These are phyloP conservation scores for Apocheima hispidaria DNA, from an alignment of 2,888 invertebrate species.

Conservation along the genomic window DNA sequence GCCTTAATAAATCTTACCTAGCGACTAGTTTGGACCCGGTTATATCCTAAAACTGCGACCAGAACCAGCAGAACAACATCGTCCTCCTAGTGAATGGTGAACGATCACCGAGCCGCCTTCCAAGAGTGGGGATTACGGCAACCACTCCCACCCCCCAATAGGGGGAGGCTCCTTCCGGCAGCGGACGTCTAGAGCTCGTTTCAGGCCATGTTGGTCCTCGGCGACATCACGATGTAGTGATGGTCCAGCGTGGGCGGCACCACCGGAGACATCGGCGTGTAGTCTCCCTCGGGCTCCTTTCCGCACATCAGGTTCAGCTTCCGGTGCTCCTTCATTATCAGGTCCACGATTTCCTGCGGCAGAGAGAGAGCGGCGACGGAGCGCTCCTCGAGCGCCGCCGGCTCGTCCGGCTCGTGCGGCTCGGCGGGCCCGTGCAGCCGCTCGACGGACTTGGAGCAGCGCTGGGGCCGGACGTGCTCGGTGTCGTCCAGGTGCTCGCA, in stretches of 20 bases:
- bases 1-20: conserved; percentile 12
- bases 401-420: conserved; percentile 59
- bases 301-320: conserved; percentile 60
- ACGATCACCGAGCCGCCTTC: too few relatives aligned
- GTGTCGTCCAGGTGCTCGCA: conserved; percentile 79
- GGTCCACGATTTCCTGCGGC: conserved; percentile 75
- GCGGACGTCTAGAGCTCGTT: too few relatives aligned
- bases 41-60: too few relatives aligned
- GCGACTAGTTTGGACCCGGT: too few relatives aligned
- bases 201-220: conserved; percentile 71
- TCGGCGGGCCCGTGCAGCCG: conserved; percentile 65
- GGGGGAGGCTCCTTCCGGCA: too few relatives aligned
- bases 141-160: too few relatives aligned
- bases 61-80: too few relatives aligned
- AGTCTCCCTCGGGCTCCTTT: conserved; percentile 67
- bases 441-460: conserved; percentile 78
- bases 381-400: conserved; percentile 66
- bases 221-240: conserved; percentile 80
- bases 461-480: conserved; percentile 60
- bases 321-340: conserved; percentile 66
- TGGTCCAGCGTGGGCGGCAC: conserved; percentile 66
- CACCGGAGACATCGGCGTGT: conserved; percentile 79
- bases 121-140: too few relatives aligned
- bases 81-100: too few relatives aligned
- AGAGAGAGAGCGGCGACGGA: conserved; percentile 64